Evolutionary conservation across 2,113 vertebrate genomes (phyloP).

Genomic region (Lepus europaeus): DNA sequence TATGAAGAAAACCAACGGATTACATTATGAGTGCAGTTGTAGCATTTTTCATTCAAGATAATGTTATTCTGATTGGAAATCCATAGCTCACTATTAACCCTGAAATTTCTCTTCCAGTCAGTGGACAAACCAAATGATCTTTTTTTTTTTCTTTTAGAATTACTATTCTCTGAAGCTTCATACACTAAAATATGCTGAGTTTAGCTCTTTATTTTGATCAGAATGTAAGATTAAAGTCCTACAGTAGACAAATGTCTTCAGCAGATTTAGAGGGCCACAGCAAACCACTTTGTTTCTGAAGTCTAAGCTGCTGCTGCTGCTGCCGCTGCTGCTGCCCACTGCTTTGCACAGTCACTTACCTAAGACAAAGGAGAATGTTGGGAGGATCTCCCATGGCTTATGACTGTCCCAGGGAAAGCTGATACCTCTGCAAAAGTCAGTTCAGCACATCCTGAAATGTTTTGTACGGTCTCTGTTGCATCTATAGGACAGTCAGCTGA

Average conservation of each 20-base stretch:
- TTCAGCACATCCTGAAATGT: background rate
- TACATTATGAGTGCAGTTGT: background rate
- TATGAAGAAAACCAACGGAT: conserved; percentile 33
- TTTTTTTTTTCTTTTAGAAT: conserved; percentile 45
- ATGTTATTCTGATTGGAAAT: conserved; percentile 61
- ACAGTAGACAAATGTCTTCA: background rate
- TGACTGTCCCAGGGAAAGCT: background rate
- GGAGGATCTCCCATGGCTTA: background rate
- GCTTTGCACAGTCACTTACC: background rate
- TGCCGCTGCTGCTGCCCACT: background rate
- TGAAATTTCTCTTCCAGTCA: conserved; percentile 59
- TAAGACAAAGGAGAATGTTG: background rate
- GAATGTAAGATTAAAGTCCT: background rate
- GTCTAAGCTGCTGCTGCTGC: background rate
- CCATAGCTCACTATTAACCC: conserved; percentile 20
- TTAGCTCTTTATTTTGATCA: background rate
- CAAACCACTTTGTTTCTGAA: background rate
- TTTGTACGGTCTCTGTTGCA: background rate
- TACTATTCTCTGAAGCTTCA: conserved; percentile 22
- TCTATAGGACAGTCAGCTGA: background rate
- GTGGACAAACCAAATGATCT: conserved; percentile 7
- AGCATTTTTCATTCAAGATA: conserved; percentile 67
- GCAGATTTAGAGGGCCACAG: background rate
- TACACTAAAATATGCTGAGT: background rate
- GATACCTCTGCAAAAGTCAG: background rate